Base-by-base conservation (phyloP, 2,888 invertebrate genomes). In the Pammene fasciana region DNA sequence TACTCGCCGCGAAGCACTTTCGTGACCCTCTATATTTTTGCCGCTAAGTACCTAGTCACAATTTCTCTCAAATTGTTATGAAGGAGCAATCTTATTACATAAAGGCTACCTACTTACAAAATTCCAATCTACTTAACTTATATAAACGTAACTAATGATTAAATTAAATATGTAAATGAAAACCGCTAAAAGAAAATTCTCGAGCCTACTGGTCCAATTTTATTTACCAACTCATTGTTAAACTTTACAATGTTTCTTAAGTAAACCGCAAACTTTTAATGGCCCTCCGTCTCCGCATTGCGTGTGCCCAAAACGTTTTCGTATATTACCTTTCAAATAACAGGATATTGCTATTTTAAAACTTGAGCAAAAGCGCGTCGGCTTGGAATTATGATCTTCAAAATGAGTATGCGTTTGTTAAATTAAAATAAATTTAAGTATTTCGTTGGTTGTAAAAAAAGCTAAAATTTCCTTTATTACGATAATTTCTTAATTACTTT, bases 231-330 rank as follows among this genome's bases (percentile, higher is more conserved):
- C 64, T 65, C 64, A 59, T 65, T 68, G 64, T 65, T 68, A 65
- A 68, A 64, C 64, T 68, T 64, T 46, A 68, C 38, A 68, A 65
- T 64, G 68, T 64, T 59, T 64, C 64, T 59, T 59, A 68, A 68
- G 57, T 64, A 57, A 68, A 65, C 68, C 68, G 45, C 64, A 57
- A 68, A 68, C 68, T 68, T 68, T 59, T 68, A 68, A 68, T 68
- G 57, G 57, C 45, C 36, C 52, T 45, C 52, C 68, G 52, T 68
- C 45, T 52, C 57, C 57, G 64, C 43, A 57, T 52, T 68, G 68
- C 57, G 57, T 59, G 64, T 68, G 57, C 68, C 57, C 43, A 6
- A 52, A 43, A 55, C 46, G 52, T 34, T 34, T 8, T n/a, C 26
- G 34, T 60, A 60, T 34, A 65, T 70, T 65, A 45, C 36, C 48